Conservation (phyloP, 2,888 invertebrate genomes). For the Stomorhina lunata region DNA sequence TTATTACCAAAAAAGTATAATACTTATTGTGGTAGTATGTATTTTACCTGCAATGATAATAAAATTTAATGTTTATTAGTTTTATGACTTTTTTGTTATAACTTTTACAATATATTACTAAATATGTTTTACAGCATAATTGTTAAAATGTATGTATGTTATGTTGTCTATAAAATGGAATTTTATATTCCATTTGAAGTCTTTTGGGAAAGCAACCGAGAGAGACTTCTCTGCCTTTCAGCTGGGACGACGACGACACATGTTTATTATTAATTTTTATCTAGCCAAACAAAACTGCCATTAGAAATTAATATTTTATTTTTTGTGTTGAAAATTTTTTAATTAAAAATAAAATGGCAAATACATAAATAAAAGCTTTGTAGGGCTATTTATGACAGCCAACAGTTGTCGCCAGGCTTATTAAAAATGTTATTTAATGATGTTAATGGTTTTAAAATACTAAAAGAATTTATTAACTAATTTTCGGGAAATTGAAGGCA, state of each 20-base stretch:
- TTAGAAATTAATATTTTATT: conserved; percentile 20
- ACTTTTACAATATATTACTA: not conserved
- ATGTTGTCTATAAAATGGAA: not conserved
- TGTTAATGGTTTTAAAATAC: no score
- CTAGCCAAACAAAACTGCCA: not conserved
- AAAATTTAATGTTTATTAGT: conserved; percentile 47
- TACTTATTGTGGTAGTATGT: not conserved
- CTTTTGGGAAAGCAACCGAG: no score
- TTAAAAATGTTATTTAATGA: no score
- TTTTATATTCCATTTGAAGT: not conserved
- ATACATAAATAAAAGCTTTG: not conserved
- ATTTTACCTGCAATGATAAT: conserved; percentile 58
- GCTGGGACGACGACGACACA: conserved; percentile 4
- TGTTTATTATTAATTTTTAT: conserved; percentile 21
- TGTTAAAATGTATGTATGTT: not conserved
- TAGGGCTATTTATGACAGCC: not conserved
- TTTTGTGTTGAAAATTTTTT: conserved; percentile 4
- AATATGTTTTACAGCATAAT: not conserved
- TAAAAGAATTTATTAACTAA: no score
- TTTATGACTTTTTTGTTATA: not conserved
- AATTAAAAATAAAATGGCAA: conserved; percentile 12
- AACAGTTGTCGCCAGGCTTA: conserved; percentile 1
- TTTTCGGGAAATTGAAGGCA: no score
- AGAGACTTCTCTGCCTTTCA: not conserved
- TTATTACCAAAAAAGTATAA: not conserved